Base-by-base conservation (phyloP, 2,113 vertebrate species). In the Anas platyrhynchos region DNA sequence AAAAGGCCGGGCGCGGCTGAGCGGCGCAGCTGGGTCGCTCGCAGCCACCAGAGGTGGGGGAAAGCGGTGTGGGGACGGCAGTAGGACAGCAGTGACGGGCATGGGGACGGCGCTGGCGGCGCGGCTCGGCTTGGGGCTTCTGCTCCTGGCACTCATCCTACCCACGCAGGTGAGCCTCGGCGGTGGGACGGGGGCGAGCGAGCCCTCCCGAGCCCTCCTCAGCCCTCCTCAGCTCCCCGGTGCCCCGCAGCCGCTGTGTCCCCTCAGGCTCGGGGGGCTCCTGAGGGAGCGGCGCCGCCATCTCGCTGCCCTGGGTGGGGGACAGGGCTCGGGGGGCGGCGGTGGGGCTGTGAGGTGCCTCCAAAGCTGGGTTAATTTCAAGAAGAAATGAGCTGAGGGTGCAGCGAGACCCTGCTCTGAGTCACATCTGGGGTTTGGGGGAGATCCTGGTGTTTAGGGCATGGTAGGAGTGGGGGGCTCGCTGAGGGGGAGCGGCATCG, bases 111-210 rank as follows among this genome's bases (percentile, higher is more conserved):
- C 96, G 65, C 93, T 97, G 91, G 96, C 93, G 71, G 91, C 83
- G 69, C 97, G 97, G 96, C 91, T 98, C 13, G 97, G 96, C 56
- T 83, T 98, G 96, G 98, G 98, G 97, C 97, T 98, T 67, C 74
- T 98, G 96, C 95, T 98, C 41, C 94, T 98, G 62, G 96, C 98
- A 4, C 94, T 98, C 16, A 91, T 98, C 76, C 79, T 98, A 25
- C 97, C 98, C 90, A 82, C 96, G 68, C 98, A 98, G 98, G 98
- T 98, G 97, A 98, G 98, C 36, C 77, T 34, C 69, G 62, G 12
- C 17, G 41, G 63, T 12, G 58, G 23, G 54, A 6, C 26, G 43
- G 63, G 55, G 36, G 54, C 21, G 46, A 48, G 20, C 5, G 46
- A 48, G 46, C 20, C 46, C 46, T 48, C 46, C 46, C 9, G 20